A percentile compares a stretch with the other conserved stretches of the same genome.
Evolutionary conservation across 2,797 vertebrate species (phyloP).

Genomic region (Bufotes viridis): DNA sequence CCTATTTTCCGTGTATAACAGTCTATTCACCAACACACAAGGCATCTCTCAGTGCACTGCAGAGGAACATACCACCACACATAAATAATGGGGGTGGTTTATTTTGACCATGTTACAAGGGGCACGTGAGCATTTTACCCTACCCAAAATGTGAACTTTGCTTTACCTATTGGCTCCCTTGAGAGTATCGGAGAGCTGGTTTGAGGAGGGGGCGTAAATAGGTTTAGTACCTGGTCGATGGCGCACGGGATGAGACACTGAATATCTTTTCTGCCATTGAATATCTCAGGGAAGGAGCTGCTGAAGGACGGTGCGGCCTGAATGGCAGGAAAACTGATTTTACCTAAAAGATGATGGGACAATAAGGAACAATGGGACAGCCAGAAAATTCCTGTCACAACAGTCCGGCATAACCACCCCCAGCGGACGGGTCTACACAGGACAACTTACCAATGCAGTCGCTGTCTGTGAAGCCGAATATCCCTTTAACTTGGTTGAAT

Average conservation of each 20-base stretch:
- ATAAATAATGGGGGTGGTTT: not conserved
- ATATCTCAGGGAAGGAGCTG: conserved; percentile 94
- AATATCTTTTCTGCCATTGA: conserved; percentile 82
- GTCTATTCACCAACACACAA: not conserved
- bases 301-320: conserved; percentile 97
- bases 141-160: not conserved
- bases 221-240: conserved; percentile 88
- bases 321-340: conserved; percentile 96
- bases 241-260: conserved; percentile 97
- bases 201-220: not conserved
- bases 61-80: not conserved
- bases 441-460: conserved; percentile 90
- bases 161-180: not conserved
- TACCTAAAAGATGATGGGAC: conserved; percentile 78
- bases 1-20: not conserved
- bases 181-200: no score
- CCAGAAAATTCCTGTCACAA: not conserved
- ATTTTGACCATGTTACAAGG: not conserved
- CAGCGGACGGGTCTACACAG: not conserved
- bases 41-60: not conserved
- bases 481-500: conserved; percentile 98
- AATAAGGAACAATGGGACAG: no score
- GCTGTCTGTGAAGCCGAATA: conserved; percentile 97
- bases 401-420: not conserved
- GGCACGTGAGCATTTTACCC: not conserved